Conservation (phyloP, 2,113 vertebrate genomes). For the Nothocercus nigrocapillus region DNA sequence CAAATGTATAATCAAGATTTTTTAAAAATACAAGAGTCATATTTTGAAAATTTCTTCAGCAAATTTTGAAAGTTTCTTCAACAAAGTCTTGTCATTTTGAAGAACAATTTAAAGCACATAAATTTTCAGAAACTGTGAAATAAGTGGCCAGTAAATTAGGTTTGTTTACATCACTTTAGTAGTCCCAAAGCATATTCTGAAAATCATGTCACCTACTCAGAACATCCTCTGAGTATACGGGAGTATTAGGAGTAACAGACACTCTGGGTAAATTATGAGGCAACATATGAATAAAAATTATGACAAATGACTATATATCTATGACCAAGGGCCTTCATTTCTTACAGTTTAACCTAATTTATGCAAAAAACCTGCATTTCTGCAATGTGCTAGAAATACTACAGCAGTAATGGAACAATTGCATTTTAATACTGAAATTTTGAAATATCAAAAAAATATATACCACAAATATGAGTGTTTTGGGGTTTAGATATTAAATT, state of each 20-base stretch:
- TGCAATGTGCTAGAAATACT: neutral
- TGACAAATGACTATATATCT: neutral
- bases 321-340: neutral
- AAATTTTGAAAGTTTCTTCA: neutral
- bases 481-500: neutral
- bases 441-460: neutral
- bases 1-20: neutral
- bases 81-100: neutral
- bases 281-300: neutral
- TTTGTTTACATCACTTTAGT: neutral
- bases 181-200: neutral
- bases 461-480: neutral
- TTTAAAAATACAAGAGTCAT: neutral
- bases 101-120: neutral
- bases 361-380: neutral
- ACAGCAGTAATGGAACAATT: neutral
- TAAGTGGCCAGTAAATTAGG: neutral
- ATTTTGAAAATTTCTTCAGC: neutral
- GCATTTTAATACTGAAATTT: neutral
- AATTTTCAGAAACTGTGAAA: neutral
- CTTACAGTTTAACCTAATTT: neutral
- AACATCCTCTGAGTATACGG: neutral
- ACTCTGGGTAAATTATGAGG: neutral
- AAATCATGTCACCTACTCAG: neutral
- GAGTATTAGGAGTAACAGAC: neutral